Evolutionary conservation across 1,140 invertebrate genomes (phyloP), one percentile per base, ranked within the genome.

Genomic region (Bacillus rossius): DNA sequence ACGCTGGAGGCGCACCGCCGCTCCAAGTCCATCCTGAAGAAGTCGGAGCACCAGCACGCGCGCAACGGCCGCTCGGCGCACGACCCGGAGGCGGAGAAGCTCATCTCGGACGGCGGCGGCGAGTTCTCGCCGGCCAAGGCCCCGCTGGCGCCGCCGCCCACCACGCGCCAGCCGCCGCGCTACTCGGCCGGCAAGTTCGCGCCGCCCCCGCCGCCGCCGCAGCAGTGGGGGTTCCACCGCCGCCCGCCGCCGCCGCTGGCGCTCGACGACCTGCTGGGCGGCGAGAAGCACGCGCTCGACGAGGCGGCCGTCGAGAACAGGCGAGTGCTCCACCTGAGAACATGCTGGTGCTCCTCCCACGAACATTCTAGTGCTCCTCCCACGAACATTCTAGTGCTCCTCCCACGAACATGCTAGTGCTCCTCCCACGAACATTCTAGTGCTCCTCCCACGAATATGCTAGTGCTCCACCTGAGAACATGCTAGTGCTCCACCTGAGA

Each of bases 11-110:
- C 77, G 57, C 83, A 82, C 61, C 75, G 82, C 29, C 75, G 80
- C 65, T 87, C 83, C 47, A 90, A 88, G 73, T 90, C 87, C 57
- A 90, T 91, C 68, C 73, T 91, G 64, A 91, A 89, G 76, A 86
- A 86, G 71, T 84, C 85, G 38, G 86, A 88, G 65, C 78, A 73
- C 62, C 75, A 73, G 51, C 71, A 71, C 58, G 71, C 17, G 8
- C 29, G 55, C 2, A 26, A 54, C 13, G 45, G 45, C 13, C 29
- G 34, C 4, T n/a, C 55, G 50, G 16, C 60, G 8, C 40, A 54
- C 48, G 80, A 86, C 70, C 87, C 87, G 22, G 89, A 91, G 72
- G 89, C 85, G 55, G 88, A 91, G 72, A 83, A 88, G 62, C 77
- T 91, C 29, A 84, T 90, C 59, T 78, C 83, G 8, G 85, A 88